Evolutionary conservation across 2,888 invertebrate genomes (phyloP).

Genomic region (Prosapia bicincta): DNA sequence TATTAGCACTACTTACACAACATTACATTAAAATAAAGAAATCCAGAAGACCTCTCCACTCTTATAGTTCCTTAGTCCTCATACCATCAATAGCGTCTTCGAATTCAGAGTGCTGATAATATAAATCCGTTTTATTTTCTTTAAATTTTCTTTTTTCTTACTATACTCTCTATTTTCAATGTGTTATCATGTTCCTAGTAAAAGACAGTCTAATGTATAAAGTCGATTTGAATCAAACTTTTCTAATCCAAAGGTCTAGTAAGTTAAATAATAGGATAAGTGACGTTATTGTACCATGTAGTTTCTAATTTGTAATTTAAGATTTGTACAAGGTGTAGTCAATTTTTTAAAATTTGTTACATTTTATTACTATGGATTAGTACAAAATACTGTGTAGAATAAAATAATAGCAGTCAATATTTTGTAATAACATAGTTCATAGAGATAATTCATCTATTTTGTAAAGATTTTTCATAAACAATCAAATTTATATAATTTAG

Average conservation of each 20-base stretch:
- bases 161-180: not conserved
- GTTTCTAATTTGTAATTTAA: not conserved
- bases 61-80: conserved; percentile 39
- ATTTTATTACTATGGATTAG: not conserved
- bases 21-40: conserved; percentile 17
- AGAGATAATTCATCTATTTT: no score
- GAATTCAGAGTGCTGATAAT: not conserved
- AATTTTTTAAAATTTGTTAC: not conserved
- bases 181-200: not conserved
- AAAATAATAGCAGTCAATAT: no score
- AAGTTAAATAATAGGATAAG: not conserved
- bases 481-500: no score
- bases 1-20: conserved; percentile 16
- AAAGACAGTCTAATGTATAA: not conserved
- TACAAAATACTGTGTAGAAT: not conserved
- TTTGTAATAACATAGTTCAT: no score
- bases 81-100: conserved; percentile 28
- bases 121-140: not conserved
- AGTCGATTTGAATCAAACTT: not conserved
- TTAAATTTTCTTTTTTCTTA: not conserved
- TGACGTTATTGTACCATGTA: not conserved
- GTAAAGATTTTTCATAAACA: no score
- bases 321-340: not conserved
- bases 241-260: not conserved
- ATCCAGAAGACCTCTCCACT: conserved; percentile 28